These are phyloP conservation scores for Tenodera sinensis DNA, from an alignment of 2,888 invertebrate species.

Conservation along the genomic window DNA sequence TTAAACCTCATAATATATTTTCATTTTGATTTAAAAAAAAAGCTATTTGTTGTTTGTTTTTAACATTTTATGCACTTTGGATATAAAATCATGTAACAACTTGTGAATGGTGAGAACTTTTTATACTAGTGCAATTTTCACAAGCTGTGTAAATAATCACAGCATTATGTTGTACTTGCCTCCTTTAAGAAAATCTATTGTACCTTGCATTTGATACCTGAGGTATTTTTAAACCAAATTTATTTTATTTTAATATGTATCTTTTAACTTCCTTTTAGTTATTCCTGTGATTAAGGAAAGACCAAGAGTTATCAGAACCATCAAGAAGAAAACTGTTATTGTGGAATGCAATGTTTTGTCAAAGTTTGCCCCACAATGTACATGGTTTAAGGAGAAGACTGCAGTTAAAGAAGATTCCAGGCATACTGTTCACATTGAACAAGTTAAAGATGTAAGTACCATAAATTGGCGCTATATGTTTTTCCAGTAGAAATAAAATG, in stretches of 20 bases:
- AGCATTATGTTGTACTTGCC: too few species aligned
- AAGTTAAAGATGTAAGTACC: conserved; percentile 67
- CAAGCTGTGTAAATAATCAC: too few species aligned
- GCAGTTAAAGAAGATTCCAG: conserved; percentile 74
- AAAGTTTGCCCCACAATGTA: conserved; percentile 87
- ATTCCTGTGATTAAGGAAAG: conserved; percentile 91
- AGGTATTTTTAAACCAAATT: neutral
- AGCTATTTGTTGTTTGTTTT: too few species aligned
- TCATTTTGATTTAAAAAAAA: too few species aligned
- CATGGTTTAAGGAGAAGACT: conserved; percentile 86
- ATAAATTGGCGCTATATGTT: neutral
- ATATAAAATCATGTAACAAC: too few species aligned
- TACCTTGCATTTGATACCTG: neutral
- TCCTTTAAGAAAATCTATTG: neutral
- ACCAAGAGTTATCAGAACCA: conserved; percentile 85
- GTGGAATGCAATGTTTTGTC: conserved; percentile 93
- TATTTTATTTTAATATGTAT: neutral
- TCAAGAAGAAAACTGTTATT: conserved; percentile 88
- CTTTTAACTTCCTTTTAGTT: conserved; percentile 52
- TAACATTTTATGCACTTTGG: too few species aligned
- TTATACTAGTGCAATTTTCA: too few species aligned
- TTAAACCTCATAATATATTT: too few species aligned
- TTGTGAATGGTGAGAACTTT: too few species aligned
- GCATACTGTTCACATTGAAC: conserved; percentile 72
- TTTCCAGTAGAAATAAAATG: too few species aligned